Conservation (phyloP, 2,113 vertebrate genomes). For the Pachypanchax playfairii region DNA sequence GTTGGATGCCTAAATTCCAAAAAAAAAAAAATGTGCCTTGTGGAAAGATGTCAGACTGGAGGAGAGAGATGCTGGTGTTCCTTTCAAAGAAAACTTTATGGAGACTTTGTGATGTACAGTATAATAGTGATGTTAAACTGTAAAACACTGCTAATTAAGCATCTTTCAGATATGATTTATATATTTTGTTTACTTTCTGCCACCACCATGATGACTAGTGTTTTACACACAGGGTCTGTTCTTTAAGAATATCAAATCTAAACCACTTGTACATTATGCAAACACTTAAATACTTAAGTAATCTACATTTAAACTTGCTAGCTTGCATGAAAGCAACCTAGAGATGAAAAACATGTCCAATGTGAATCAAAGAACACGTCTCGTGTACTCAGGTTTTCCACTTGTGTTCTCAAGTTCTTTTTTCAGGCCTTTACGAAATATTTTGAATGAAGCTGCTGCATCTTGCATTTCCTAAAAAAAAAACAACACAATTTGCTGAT, state of each 20-base stretch:
- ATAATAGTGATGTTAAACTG: no score
- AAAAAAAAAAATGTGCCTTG: background rate
- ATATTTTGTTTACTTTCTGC: no score
- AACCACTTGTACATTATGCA: no score
- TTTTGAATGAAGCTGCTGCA: background rate
- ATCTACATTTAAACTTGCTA: background rate
- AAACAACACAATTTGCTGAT: background rate
- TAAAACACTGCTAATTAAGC: no score
- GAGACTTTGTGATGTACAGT: background rate
- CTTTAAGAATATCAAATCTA: no score
- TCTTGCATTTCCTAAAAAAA: background rate
- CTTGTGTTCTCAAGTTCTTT: background rate
- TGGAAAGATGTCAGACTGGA: background rate
- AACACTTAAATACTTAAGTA: no score
- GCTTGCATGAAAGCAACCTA: background rate
- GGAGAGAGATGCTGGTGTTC: background rate
- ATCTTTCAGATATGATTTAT: no score
- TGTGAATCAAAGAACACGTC: no score
- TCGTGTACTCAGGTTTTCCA: no score
- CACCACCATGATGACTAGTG: no score
- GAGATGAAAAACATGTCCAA: background rate
- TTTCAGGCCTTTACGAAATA: background rate
- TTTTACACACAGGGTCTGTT: no score
- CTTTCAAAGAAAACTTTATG: background rate
- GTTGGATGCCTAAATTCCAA: background rate